Evolutionary conservation across 2,888 invertebrate species (phyloP).

Genomic region (Ichneumon xanthorius): DNA sequence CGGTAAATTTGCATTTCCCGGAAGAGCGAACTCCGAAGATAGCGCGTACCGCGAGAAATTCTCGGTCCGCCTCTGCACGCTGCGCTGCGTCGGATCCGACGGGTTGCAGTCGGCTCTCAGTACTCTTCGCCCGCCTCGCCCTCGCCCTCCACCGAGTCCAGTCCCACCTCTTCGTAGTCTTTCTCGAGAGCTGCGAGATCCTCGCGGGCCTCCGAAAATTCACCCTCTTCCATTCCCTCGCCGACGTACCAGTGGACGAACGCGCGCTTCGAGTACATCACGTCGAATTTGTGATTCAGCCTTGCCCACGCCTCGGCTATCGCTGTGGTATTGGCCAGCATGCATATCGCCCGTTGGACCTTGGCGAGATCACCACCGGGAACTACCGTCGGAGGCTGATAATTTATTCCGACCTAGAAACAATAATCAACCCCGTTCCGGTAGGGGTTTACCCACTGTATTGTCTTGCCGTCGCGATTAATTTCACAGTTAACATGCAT

Average conservation of each 20-base stretch:
- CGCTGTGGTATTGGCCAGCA: conserved; percentile 88
- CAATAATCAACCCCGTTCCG: neutral
- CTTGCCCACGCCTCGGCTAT: conserved; percentile 89
- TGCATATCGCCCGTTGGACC: conserved; percentile 87
- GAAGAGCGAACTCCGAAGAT: neutral
- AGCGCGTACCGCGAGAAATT: neutral
- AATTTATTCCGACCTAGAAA: conserved; percentile 86
- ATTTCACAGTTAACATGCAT: neutral
- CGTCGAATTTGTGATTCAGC: conserved; percentile 88
- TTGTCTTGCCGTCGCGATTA: neutral
- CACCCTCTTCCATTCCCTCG: conserved; percentile 87
- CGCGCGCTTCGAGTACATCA: conserved; percentile 88
- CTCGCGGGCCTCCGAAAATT: conserved; percentile 87
- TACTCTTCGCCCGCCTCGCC: conserved; percentile 78
- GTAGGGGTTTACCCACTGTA: neutral
- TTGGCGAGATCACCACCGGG: conserved; percentile 86
- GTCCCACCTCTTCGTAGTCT: conserved; percentile 85
- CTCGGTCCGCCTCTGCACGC: neutral
- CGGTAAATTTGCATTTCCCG: conserved; percentile 41
- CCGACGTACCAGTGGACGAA: conserved; percentile 88
- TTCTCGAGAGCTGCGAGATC: conserved; percentile 85
- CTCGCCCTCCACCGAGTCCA: conserved; percentile 84
- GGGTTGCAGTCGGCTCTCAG: conserved; percentile 64
- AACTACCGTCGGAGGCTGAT: conserved; percentile 86
- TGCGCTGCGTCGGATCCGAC: conserved; percentile 15